Base-by-base conservation (phyloP, 2,113 vertebrate genomes). In the Chauna torquata region DNA sequence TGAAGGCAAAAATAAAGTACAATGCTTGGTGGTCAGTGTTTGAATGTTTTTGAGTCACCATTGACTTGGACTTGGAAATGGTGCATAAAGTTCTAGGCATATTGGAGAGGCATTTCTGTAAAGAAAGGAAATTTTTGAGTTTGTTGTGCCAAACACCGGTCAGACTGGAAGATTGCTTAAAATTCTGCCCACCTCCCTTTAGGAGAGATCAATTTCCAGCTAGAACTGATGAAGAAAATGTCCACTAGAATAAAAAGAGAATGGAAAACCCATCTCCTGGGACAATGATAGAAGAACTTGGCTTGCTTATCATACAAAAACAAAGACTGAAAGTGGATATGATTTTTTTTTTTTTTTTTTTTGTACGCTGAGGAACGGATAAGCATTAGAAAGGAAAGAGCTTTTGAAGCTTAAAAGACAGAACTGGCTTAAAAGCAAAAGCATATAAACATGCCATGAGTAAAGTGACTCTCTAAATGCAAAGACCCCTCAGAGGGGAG, bases 341-440 rank as follows among this genome's bases (percentile, higher is more conserved):
- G 16, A 74, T 77, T 94, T 25, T 74, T 95, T 90, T 47, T 77
- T 81, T 94, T 18, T 70, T 95, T 92, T 50, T 78, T 92, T 77
- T 45, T 96, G 45, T 88, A 28, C 76, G 84, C 50, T 62, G 16
- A 78, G 36, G 38, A 69, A 83, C 15, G 25, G 19, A 50, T 84
- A 84, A 94, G 28, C 9, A 40, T 25, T 38, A 59, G 57, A 90
- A 92, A 50, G 8, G 61, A 92, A 86, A 58, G 45, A 70, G 44
- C 25, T 87, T 95, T 82, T 76, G 55, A 87, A 92, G 34, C 19
- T 89, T 87, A 85, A 94, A 91, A 49, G 61, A 30, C 57, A 89
- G 17, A 85, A 78, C 20, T 69, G 27, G 65, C 86, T 87, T 85
- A 72, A 91, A 88, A 96, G 65, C 4, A 91, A 71, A 68, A 71